A percentile compares a stretch with the other conserved stretches of the same genome.
Conservation (phyloP, 2,888 invertebrate genomes). For the Drosophila kuntzei region DNA sequence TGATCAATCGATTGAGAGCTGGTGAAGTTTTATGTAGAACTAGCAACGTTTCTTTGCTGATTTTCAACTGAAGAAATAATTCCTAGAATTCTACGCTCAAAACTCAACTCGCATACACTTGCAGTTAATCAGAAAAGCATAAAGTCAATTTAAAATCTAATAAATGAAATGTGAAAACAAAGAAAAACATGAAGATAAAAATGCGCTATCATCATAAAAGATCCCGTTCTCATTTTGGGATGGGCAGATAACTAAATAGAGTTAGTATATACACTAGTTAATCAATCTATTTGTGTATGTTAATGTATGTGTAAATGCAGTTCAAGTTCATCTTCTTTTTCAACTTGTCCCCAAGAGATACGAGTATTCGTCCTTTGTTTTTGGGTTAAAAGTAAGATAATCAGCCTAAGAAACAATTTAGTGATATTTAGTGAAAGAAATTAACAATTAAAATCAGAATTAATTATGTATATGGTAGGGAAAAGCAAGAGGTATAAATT, state of each 20-base stretch:
- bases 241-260: slow-evolving; percentile 2
- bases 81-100: slow-evolving; percentile 48
- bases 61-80: slow-evolving; percentile 50
- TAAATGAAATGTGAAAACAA: slow-evolving; percentile 17
- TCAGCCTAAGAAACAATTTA: slow-evolving; percentile 30
- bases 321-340: slow-evolving; percentile 2
- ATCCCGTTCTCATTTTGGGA: not conserved
- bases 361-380: slow-evolving; percentile 11
- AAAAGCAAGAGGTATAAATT: slow-evolving; percentile 26
- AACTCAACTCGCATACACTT: slow-evolving; percentile 37
- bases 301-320: slow-evolving; percentile 26
- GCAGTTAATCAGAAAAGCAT: slow-evolving; percentile 29
- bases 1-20: slow-evolving; percentile 13
- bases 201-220: not conserved
- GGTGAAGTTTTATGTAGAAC: slow-evolving; percentile 70
- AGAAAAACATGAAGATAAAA: not conserved
- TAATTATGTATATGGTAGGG: slow-evolving; percentile 35
- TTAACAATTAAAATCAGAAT: slow-evolving; percentile 9
- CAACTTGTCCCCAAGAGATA: not conserved
- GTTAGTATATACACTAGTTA: slow-evolving; percentile 26
- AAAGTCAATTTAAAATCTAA: slow-evolving; percentile 20
- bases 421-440: slow-evolving; percentile 45
- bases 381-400: slow-evolving; percentile 19
- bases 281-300: slow-evolving; percentile 14
- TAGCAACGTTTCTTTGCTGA: slow-evolving; percentile 81